Evolutionary conservation across 2,113 vertebrate genomes (phyloP).

Genomic region (Brachyhypopomus gauderio): DNA sequence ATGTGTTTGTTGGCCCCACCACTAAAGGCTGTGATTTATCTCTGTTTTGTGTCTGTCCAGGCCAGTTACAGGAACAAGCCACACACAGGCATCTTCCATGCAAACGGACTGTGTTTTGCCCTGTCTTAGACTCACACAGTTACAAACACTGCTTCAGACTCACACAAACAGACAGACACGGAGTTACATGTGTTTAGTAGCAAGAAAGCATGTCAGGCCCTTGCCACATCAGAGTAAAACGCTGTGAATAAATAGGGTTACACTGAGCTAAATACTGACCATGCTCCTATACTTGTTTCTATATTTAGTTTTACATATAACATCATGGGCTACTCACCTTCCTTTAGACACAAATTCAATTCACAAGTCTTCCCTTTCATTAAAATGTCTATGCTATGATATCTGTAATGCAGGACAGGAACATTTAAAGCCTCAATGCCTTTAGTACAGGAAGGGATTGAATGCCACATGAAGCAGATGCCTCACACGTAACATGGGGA

Average conservation of each 20-base stretch:
- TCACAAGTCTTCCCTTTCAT: not conserved
- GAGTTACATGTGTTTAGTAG: not conserved
- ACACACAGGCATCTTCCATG: not conserved
- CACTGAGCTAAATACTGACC: not conserved
- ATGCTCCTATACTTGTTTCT: slow-evolving; percentile 1
- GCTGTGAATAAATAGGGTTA: slow-evolving; percentile 12
- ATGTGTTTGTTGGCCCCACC: slow-evolving; percentile 32
- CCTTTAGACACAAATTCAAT: not conserved
- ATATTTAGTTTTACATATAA: not conserved
- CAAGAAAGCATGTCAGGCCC: slow-evolving; percentile 21
- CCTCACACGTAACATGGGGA: not conserved
- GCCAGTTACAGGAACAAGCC: not conserved
- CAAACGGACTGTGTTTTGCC: not conserved
- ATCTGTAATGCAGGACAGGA: not conserved
- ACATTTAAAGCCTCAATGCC: not conserved
- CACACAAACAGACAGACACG: not conserved
- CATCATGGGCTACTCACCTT: not conserved
- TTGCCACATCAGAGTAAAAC: not conserved
- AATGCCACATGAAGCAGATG: not conserved
- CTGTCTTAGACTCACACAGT: not conserved
- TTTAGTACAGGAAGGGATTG: slow-evolving; percentile 7
- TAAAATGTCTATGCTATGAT: not conserved
- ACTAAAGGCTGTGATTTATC: slow-evolving; percentile 12
- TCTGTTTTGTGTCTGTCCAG: slow-evolving; percentile 20
- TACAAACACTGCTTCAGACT: not conserved